A percentile compares a stretch with the other conserved stretches of the same genome.
Evolutionary conservation across 1,140 invertebrate genomes (phyloP).

Genomic region (Pantala flavescens): DNA sequence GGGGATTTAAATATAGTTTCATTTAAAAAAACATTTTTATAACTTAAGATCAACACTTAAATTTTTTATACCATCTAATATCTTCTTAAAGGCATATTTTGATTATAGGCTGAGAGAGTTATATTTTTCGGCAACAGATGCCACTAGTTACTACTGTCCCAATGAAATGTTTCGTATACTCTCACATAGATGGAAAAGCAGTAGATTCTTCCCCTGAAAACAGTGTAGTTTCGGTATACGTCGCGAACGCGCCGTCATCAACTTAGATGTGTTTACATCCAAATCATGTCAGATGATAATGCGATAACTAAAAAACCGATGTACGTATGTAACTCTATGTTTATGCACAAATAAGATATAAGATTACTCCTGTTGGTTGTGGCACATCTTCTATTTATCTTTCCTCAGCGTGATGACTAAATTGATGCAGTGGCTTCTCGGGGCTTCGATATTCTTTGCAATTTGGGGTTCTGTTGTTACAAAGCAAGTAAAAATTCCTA

Average conservation of each 20-base stretch:
- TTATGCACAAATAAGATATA: neutral
- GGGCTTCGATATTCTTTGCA: constrained; percentile 45
- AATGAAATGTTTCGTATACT: neutral
- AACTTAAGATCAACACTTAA: neutral
- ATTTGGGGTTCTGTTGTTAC: constrained; percentile 57
- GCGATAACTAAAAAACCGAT: neutral
- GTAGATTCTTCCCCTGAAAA: neutral
- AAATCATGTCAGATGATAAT: neutral
- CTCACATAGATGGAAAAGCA: neutral
- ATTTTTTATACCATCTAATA: neutral
- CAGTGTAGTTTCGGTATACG: neutral
- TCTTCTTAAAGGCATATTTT: neutral
- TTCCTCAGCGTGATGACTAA: constrained; percentile 54
- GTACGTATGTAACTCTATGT: neutral
- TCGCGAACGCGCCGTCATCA: neutral
- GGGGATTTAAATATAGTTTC: too few relatives aligned
- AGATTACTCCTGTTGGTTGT: neutral
- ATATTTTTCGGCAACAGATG: neutral
- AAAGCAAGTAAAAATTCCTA: constrained; percentile 43
- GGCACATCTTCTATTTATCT: too few relatives aligned
- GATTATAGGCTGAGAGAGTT: neutral
- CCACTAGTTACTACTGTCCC: neutral
- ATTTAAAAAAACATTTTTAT: too few relatives aligned
- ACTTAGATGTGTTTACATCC: neutral
- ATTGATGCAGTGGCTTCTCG: constrained; percentile 64